Percentiles rank a stretch among this genome's conserved stretches.
Conservation (phyloP, 2,113 vertebrate genomes). For the Paraplagusia blochii region DNA sequence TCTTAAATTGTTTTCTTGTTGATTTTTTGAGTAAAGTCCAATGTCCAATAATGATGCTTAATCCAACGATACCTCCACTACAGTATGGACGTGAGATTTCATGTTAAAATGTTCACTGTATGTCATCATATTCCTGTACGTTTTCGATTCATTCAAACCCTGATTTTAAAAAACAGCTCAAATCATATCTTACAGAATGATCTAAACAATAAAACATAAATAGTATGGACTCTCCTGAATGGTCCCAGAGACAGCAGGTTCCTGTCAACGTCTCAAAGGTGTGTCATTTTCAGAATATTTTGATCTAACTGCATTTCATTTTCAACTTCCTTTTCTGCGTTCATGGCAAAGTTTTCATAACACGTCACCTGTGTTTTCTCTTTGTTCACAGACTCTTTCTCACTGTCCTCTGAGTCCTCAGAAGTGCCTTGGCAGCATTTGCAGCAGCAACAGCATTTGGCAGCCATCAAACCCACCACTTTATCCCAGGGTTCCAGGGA, state of each 20-base stretch:
- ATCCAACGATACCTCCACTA: no score
- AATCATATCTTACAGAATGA: no score
- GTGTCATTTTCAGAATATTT: constrained; percentile 44
- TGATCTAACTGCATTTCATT: constrained; percentile 45
- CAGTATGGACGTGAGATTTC: no score
- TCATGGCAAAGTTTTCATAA: constrained; percentile 77
- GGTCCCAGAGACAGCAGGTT: background rate
- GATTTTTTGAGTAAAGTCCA: no score
- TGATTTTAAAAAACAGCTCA: no score
- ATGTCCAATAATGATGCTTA: no score
- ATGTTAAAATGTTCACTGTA: no score
- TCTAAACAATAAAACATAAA: background rate
- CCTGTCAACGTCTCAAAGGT: constrained; percentile 35
- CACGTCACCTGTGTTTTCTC: constrained; percentile 53
- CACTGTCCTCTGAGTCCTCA: constrained; percentile 16
- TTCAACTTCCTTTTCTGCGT: constrained; percentile 42
- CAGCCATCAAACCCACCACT: constrained; percentile 50
- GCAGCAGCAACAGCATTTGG: constrained; percentile 78
- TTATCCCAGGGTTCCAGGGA: constrained; percentile 88
- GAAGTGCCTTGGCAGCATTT: constrained; percentile 78
- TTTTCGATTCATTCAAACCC: no score
- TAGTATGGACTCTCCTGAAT: background rate
- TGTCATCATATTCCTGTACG: no score
- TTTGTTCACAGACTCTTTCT: constrained; percentile 46
- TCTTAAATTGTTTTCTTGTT: no score